Conservation (phyloP, 2,113 vertebrate genomes). For the Tricholaema leucomelas region DNA sequence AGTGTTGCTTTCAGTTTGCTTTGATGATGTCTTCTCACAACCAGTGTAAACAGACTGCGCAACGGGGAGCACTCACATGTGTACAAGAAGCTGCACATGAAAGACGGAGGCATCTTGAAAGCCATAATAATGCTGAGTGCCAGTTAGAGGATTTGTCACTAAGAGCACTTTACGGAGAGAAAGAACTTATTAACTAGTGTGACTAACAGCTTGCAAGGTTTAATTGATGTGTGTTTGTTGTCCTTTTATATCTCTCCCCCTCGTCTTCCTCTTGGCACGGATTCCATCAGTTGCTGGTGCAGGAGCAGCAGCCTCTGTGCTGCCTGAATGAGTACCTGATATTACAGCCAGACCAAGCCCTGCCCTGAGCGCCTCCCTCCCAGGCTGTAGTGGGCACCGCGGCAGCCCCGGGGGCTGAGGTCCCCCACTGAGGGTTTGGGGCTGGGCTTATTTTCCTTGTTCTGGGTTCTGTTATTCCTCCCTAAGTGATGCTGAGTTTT, state of each 20-base stretch:
- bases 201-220: conserved; percentile 68
- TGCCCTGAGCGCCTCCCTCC: not conserved
- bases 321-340: conserved; percentile 6
- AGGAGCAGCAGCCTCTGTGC: not conserved
- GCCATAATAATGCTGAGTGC: conserved; percentile 57
- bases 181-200: conserved; percentile 66
- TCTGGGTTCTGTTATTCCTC: conserved; percentile 38
- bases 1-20: conserved; percentile 61
- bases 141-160: conserved; percentile 65
- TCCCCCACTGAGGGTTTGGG: not conserved
- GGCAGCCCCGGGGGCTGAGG: not conserved
- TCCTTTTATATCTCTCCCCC: conserved; percentile 57
- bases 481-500: conserved; percentile 18
- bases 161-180: conserved; percentile 64
- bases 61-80: conserved; percentile 61
- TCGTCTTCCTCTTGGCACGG: conserved; percentile 41
- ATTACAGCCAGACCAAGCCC: not conserved
- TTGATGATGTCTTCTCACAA: conserved; percentile 63
- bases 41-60: conserved; percentile 55
- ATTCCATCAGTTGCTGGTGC: conserved; percentile 30
- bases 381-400: fast-evolving
- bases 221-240: conserved; percentile 65
- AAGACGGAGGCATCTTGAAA: conserved; percentile 69
- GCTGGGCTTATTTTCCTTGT: not conserved
- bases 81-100: conserved; percentile 63